Conservation (phyloP, 2,888 invertebrate genomes). For the Aspidiotus rigidus region DNA sequence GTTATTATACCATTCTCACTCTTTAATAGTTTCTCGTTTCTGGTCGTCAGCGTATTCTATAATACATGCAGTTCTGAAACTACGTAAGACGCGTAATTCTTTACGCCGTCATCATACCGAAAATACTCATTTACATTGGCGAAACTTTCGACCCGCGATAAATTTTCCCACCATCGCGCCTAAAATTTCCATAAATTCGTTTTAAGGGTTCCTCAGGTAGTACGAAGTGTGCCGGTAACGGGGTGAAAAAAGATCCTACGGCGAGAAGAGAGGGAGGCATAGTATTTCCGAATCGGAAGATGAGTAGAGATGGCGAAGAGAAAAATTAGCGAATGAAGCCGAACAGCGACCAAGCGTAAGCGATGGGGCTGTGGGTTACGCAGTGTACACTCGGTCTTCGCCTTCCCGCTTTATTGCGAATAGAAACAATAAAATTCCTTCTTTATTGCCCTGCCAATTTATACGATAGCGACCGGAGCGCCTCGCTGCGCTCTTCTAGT, state of each 20-base stretch:
- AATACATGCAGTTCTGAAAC: too few species aligned
- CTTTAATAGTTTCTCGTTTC: too few species aligned
- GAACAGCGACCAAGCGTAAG: constrained; percentile 1
- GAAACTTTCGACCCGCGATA: background rate
- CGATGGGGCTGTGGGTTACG: background rate
- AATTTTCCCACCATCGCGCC: background rate
- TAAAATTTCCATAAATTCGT: constrained; percentile 4
- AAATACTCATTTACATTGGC: background rate
- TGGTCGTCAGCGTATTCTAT: too few species aligned
- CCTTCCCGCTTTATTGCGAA: constrained; percentile 2
- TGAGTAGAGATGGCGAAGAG: background rate
- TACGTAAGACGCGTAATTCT: too few species aligned
- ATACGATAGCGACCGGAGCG: background rate
- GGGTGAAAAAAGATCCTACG: too few species aligned
- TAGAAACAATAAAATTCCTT: constrained; percentile 2
- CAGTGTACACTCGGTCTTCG: background rate
- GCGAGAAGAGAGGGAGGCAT: too few species aligned
- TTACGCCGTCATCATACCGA: too few species aligned
- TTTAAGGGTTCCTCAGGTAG: constrained; percentile 4
- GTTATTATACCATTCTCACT: too few species aligned
- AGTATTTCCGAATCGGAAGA: too few species aligned
- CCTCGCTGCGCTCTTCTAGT: background rate
- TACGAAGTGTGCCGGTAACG: background rate
- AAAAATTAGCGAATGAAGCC: constrained; percentile 2
- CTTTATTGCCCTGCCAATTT: constrained; percentile 1